phyloP scores from a whole-genome alignment of 23 tunicate species.

The Botrylloides violaceus region DNA sequence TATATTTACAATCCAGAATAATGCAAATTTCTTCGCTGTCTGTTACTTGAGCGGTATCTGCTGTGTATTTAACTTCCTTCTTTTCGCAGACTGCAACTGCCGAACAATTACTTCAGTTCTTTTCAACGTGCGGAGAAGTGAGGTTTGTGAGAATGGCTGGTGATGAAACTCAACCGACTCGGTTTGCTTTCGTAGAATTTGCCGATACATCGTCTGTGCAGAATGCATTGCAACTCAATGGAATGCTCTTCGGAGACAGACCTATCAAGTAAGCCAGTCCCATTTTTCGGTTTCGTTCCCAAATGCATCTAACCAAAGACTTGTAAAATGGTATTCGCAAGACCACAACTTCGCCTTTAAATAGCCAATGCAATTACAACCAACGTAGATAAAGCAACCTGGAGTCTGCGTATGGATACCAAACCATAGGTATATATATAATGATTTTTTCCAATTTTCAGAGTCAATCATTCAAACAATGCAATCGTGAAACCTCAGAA shows the following conservation, averaged over 20 bases:
- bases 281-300: too few relatives aligned
- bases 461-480: slow-evolving; percentile 77
- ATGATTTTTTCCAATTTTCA: slow-evolving; percentile 22
- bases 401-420: too few relatives aligned
- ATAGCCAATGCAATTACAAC: too few relatives aligned
- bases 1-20: background rate
- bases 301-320: too few relatives aligned
- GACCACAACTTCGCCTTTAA: too few relatives aligned
- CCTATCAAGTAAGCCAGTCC: slow-evolving; percentile 60
- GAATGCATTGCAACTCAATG: slow-evolving; percentile 64
- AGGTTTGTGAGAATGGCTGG: slow-evolving; percentile 78
- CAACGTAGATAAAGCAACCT: too few relatives aligned
- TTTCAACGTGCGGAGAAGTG: slow-evolving; percentile 68
- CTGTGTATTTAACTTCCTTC: background rate
- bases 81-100: slow-evolving; percentile 52
- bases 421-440: too few relatives aligned
- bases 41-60: background rate
- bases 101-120: slow-evolving; percentile 53
- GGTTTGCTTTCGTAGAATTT: slow-evolving; percentile 83
- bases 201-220: slow-evolving; percentile 31
- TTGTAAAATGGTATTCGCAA: too few relatives aligned
- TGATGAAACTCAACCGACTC: slow-evolving; percentile 70
- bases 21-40: background rate
- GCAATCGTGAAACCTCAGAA: slow-evolving; percentile 70
- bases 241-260: slow-evolving; percentile 50